Base-by-base conservation (phyloP, 2,797 vertebrate species). In the Rhyacichthys aspro region DNA sequence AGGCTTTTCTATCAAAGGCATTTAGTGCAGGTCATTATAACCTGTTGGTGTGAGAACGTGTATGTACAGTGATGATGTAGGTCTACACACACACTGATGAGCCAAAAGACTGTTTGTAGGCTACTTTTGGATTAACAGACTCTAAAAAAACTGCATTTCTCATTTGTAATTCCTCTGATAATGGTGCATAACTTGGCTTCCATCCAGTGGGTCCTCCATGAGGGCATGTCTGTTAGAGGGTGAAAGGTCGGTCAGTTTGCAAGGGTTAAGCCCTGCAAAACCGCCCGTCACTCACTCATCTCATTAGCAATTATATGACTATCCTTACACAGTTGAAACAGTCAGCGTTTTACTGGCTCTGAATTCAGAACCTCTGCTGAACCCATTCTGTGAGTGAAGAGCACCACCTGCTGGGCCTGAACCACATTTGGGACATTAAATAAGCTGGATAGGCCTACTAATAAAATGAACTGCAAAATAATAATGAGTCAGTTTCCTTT, bases 241-340 rank as follows among this genome's bases (percentile, higher is more conserved):
- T 74, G 64, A 75, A 66, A 63, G 82, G 77, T 81, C 63, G 76
- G 78, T 78, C 67, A 74, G 59, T 81, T 58, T 80, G 54, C 42
- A 60, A 11, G 65, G 72, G 78, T 82, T 87, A 81, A 87, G 75
- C 76, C 65, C 48, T 46, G 23, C 67, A 74, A 79, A 79, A 74
- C 67, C 16, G 57, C 77, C 74, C 16, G 43, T 72, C 75, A 74
- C 62, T 82, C 65, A 67, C 79, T 88, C 81, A 90, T 88, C 88
- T 87, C 86, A 84, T 91, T 91, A 89, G 66, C 83, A 86, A 77
- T 87, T 86, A 87, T 78, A 84, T 88, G 82, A 86, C 81, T 86
- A 64, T 48, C 50, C 77, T 61, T 37, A 61, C 55, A 43, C 52
- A 76, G 74, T 81, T 74, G 74, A 88, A 85, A 87, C 72, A 81